Base-by-base conservation (phyloP, 2,113 vertebrate species). In the Phaethornis superciliosus region DNA sequence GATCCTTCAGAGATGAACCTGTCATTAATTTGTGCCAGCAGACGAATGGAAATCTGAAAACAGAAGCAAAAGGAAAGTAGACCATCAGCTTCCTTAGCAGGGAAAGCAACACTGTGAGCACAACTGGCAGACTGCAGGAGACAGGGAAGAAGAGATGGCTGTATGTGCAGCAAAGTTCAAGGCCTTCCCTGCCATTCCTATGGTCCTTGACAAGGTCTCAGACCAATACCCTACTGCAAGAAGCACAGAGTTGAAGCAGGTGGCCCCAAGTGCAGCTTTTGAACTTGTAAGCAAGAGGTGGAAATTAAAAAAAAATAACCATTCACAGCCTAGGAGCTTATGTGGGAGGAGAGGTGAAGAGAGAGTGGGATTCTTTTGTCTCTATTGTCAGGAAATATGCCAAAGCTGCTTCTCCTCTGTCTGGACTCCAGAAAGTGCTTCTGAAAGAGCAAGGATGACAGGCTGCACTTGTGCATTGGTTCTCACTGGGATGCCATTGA, bases 91-190 rank as follows among this genome's bases (percentile, higher is more conserved):
- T 84, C 28, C 20, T 4, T 56, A 60, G 33, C 16, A 64, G 46
- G 46, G 35, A 81, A 64, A 60, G 17, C 26, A 52, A 40, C 0
- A 0, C 22, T 14, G 1, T 49, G 56, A 88, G 42, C 68, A 26
- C 14, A 28, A 12, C 30, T 22, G 21, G 60, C 63, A 75, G 32
- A 21, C 1, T 55, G 30, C 20, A 60, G 56, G 28, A 63, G 47
- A 13, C 12, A 21, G 46, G 40, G 33, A 62, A 28, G 54, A 79
- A 64, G 47, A 64, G 22, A 15, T 8, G 10, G 40, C 11, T 40
- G 47, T 21, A 26, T 0, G 0, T 49, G 30, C 21, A 81, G 33
- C 1, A 4, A 78, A 75, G 32, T 19, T 26, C 47, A 85, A 88
- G 70, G n/a, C 11, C 30, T 91, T 75, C 28, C 15, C 46, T 94